phyloP scores from a whole-genome alignment of 2,113 vertebrate species.

The Podiceps cristatus region DNA sequence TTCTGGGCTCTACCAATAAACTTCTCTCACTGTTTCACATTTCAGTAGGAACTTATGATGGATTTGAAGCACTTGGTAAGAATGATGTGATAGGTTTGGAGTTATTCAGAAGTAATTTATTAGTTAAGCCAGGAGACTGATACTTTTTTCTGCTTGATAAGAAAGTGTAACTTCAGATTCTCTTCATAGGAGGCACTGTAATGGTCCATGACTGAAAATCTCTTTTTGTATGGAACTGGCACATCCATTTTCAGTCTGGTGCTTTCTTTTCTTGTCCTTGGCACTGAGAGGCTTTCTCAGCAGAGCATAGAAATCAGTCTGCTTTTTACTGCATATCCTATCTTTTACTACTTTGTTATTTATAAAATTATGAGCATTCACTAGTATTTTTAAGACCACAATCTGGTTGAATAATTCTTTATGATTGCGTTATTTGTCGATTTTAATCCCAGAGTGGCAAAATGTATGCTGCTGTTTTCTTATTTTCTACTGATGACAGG shows the following conservation, averaged over 20 bases:
- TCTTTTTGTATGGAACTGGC: not conserved
- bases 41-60: not conserved
- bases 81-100: not conserved
- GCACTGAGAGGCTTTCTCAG: not conserved
- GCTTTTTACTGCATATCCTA: not conserved
- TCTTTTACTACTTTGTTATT: not conserved
- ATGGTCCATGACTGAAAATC: not conserved
- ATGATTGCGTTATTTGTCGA: accelerated
- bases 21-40: not conserved
- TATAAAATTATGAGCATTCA: not conserved
- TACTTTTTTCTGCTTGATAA: not conserved
- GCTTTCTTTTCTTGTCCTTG: not conserved
- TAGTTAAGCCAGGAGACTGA: not conserved
- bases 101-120: not conserved
- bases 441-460: not conserved
- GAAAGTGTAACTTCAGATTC: not conserved
- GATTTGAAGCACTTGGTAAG: not conserved
- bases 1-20: not conserved
- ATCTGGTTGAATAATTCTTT: not conserved
- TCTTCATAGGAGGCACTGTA: not conserved
- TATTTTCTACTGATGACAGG: not conserved
- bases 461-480: not conserved
- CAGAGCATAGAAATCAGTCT: not conserved
- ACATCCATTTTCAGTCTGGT: not conserved
- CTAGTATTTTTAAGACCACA: not conserved